Conservation (phyloP, 1,140 invertebrate genomes). For the Euglossa dilemma region DNA sequence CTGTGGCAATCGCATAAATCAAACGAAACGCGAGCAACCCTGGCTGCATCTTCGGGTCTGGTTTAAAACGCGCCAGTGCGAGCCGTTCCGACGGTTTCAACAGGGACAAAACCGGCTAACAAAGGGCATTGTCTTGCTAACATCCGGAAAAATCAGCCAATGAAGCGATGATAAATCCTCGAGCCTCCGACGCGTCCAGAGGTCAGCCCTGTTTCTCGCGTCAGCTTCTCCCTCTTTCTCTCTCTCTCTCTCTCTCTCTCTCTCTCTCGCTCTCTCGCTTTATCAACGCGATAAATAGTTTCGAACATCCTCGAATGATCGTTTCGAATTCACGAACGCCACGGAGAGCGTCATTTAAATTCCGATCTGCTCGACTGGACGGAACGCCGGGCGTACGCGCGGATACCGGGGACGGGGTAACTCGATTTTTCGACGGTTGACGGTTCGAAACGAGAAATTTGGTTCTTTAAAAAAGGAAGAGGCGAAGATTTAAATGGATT, state of each 20-base stretch:
- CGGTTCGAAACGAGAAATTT: neutral
- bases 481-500: neutral
- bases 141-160: slow-evolving; percentile 28
- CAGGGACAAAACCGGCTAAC: neutral
- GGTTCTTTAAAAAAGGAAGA: slow-evolving; percentile 3
- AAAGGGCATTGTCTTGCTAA: slow-evolving; percentile 29
- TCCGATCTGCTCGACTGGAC: neutral
- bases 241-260: no score
- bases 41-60: neutral
- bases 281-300: neutral
- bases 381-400: no score
- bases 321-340: no score
- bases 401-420: neutral
- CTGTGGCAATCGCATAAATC: slow-evolving; percentile 35
- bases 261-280: no score
- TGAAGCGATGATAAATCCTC: slow-evolving; percentile 52
- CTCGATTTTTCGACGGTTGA: neutral
- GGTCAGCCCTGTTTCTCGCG: no score
- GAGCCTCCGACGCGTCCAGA: neutral
- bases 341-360: neutral
- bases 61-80: slow-evolving; percentile 6
- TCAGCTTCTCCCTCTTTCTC: neutral
- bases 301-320: no score
- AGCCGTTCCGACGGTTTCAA: neutral
- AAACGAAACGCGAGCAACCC: slow-evolving; percentile 12